A percentile compares a stretch with the other conserved stretches of the same genome.
Conservation (phyloP, 2,113 vertebrate genomes). For the Eclectus roratus region DNA sequence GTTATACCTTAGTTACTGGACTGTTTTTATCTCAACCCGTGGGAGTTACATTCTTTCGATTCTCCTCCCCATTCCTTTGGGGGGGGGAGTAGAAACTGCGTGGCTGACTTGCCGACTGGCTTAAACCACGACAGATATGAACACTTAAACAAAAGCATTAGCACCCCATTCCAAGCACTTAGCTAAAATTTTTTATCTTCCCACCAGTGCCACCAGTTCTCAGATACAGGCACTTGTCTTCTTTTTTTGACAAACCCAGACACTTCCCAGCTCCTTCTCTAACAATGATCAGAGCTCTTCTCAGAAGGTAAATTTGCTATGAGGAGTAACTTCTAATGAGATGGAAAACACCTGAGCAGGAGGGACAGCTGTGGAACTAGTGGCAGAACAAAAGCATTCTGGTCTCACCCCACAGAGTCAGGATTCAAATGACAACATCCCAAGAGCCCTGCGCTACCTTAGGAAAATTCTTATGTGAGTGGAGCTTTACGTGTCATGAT, state of each 20-base stretch:
- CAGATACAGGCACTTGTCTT: neutral
- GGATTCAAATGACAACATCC: neutral
- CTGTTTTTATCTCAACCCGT: too few species aligned
- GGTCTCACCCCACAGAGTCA: neutral
- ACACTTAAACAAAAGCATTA: neutral
- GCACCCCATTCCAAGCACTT: neutral
- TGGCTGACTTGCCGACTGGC: too few species aligned
- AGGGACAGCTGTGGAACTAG: neutral
- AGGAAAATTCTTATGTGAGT: neutral
- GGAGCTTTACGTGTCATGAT: neutral
- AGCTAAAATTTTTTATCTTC: neutral
- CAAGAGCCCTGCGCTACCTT: too few species aligned
- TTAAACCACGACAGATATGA: neutral
- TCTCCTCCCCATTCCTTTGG: too few species aligned
- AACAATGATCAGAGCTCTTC: accelerated
- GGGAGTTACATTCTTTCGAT: too few species aligned
- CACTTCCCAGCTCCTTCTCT: neutral
- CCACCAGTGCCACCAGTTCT: neutral
- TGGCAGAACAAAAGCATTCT: neutral
- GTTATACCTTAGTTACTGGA: too few species aligned
- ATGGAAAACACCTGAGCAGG: neutral
- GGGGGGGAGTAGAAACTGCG: too few species aligned
- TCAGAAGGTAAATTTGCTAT: neutral
- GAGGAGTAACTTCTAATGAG: neutral
- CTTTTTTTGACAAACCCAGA: neutral